Evolutionary conservation across 64 coral and sea anemone species (phyloP), one percentile per base, ranked within the genome.

Genomic region (Platygyra sinensis): DNA sequence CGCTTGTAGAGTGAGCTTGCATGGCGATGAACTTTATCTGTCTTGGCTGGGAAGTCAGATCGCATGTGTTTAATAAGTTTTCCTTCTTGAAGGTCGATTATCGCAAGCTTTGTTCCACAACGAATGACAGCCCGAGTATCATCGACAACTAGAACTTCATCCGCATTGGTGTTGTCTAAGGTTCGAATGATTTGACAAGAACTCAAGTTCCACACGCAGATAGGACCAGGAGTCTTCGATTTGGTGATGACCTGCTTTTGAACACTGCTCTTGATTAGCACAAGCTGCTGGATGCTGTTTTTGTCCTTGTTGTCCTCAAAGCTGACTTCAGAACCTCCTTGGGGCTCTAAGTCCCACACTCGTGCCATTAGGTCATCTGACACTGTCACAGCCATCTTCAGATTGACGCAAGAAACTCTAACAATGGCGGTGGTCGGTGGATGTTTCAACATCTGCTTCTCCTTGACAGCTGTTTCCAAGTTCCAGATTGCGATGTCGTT

Each of bases 1-100:
- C 97, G 87, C 62, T 99, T 99, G 89, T 99, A 99, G n/a, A 99
- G 52, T n/a, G 97, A 99, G 64, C 97, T 99, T 72, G 97, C 97
- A 59, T 95, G 97, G 0, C 97, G 91, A 16, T 93, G 89, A 5
- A 99, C 83, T 86, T 93, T 95, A 57, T 95, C 94, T 20, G 83
- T 88, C 73, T 97, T 93, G 55, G 81, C 82, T 2, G 90, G 86
- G 84, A 99, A 99, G 69, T 95, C 94, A 7, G 91, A 95, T 55
- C 97, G 83, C 80, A 99, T 89, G 36, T 93, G 95, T 30, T 99
- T 96, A 6, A 99, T 94, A 2, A 99, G 74, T 91, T 95, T 93
- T 14, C 97, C 97, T 94, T 96, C 97, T 80, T 99, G 93, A 31
- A 99, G 91, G 85, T 99, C 97, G 18, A 99, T 94, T 12, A 99